These are phyloP conservation scores for Itoplectis maculator DNA, from an alignment of 2,888 invertebrate genomes.

Conservation along the genomic window DNA sequence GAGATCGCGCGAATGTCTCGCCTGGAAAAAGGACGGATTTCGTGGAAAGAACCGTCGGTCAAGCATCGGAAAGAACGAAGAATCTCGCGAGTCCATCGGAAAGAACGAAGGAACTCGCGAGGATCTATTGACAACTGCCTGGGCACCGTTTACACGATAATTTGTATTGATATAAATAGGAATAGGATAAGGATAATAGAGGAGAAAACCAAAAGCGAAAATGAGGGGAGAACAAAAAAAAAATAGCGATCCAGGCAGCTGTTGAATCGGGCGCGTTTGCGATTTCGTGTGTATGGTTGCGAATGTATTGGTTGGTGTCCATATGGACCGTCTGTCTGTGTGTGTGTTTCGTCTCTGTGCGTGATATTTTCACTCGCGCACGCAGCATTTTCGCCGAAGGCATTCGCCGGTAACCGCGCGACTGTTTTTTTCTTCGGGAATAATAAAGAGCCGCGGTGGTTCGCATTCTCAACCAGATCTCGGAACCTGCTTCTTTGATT, in stretches of 20 bases:
- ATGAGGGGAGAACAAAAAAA: no score
- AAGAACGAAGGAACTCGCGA: constrained; percentile 61
- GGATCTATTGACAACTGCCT: constrained; percentile 72
- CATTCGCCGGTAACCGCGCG: background rate
- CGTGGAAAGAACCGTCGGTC: background rate
- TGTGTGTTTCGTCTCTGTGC: no score
- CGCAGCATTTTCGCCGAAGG: background rate
- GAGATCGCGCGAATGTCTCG: constrained; percentile 31
- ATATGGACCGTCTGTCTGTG: no score
- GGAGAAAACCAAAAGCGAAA: constrained; percentile 37
- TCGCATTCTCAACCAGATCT: constrained; percentile 17
- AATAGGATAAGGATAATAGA: constrained; percentile 71
- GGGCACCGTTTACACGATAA: constrained; percentile 73
- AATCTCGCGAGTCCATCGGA: constrained; percentile 28
- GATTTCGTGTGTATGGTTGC: constrained; percentile 13
- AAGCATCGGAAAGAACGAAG: background rate
- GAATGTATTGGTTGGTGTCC: background rate
- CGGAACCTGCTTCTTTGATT: constrained; percentile 5
- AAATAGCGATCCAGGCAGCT: constrained; percentile 37
- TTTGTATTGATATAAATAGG: constrained; percentile 75
- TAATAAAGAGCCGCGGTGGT: constrained; percentile 4
- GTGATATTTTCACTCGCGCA: constrained; percentile 23
- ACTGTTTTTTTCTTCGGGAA: background rate
- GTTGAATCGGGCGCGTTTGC: constrained; percentile 13
- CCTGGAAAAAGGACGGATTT: background rate